phyloP scores from a whole-genome alignment of 1,140 invertebrate species.

The Pygmarrhopalites habei region DNA sequence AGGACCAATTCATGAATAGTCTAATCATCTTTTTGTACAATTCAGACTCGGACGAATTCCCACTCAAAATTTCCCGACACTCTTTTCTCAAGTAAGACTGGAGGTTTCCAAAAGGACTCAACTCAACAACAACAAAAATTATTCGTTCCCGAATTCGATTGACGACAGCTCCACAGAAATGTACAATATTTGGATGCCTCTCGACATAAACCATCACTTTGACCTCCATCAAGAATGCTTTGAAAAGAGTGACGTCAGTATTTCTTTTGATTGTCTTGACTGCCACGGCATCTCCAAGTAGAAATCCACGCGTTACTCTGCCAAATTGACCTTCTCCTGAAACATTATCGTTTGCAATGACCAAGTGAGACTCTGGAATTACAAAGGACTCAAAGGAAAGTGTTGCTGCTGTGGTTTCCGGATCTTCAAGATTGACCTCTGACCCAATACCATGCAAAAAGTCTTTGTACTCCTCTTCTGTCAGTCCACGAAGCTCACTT shows the following conservation, averaged over 20 bases:
- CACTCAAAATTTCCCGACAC: not conserved
- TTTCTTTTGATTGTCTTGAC: not conserved
- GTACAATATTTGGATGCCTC: not conserved
- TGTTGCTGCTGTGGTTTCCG: too few species aligned
- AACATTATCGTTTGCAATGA: not conserved
- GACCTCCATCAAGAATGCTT: not conserved
- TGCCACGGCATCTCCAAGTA: not conserved
- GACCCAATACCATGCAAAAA: too few species aligned
- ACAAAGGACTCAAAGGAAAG: not conserved
- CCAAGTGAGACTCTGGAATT: not conserved
- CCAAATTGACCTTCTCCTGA: not conserved
- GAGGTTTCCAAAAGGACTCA: not conserved
- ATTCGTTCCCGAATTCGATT: not conserved
- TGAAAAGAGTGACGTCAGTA: not conserved
- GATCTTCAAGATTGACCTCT: too few species aligned
- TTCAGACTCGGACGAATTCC: not conserved
- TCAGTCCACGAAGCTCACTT: too few species aligned
- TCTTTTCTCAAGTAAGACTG: not conserved
- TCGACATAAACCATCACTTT: not conserved
- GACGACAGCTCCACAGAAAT: not conserved
- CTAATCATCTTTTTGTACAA: constrained; percentile 1
- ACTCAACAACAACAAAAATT: not conserved
- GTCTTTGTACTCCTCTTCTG: too few species aligned
- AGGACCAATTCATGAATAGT: not conserved
- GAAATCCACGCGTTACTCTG: not conserved